Evolutionary conservation across 2,797 vertebrate genomes (phyloP), one percentile per base, ranked within the genome.

Genomic region (Typhlichthys eigenmanni): DNA sequence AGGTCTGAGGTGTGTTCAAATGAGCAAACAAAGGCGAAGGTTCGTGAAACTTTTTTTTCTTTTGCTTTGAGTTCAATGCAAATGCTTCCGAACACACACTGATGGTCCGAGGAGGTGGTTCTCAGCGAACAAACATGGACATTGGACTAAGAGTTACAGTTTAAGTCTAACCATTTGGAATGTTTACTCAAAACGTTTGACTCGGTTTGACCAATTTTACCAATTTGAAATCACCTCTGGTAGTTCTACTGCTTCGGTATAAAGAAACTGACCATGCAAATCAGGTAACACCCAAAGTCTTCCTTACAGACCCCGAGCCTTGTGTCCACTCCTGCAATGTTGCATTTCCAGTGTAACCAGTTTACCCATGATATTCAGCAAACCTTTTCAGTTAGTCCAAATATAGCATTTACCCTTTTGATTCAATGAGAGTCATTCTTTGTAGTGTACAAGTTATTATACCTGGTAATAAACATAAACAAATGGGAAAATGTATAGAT

Each of bases 251-350:
- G 53, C 68, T 66, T 45, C 58, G 16, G 47, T n/a, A 13, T 61
- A 11, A 70, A 78, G 52, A 60, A 78, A 67, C 77, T 76, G 75
- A 78, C 62, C 72, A 84, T 76, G 71, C 80, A 7, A 85, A 86
- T 95, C 92, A 93, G 92, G 92, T 88, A 90, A 87, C 79, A 83
- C 84, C 82, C 87, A 75, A 88, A 91, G 94, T 95, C 93, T 96
- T 95, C 94, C 93, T 93, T 71, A 55, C 70, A 82, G 85, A 85
- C 87, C 83, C 74, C 80, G 74, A 47, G 85, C 83, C 82, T 88
- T 77, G 10, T 76, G 84, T 86, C 80, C 80, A 71, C 79, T 87
- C 79, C 68, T 80, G 49, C 84, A 60, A 79, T 79, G 90, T 86
- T 87, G 80, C 88, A 85, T 86, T 72, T 59, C 75, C 62, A 71